Conservation (phyloP, 1,140 invertebrate species). For the Trichoplusia ni region DNA sequence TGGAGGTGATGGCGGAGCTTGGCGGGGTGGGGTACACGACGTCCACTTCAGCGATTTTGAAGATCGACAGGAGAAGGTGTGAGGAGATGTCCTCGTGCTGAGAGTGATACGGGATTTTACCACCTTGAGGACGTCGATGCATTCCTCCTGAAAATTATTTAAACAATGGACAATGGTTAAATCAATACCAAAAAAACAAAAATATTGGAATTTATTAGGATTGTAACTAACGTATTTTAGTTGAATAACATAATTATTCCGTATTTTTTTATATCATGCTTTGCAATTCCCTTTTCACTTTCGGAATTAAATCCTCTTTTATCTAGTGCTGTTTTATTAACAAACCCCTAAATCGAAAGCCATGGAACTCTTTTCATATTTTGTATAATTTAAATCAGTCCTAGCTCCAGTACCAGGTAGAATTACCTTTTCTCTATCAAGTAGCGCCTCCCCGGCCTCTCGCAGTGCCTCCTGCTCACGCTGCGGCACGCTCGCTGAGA, state of each 20-base stretch:
- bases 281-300: too few species aligned
- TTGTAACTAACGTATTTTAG: too few species aligned
- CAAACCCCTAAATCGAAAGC: too few species aligned
- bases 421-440: conserved; percentile 89
- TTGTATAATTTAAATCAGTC: too few species aligned
- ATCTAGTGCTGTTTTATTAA: too few species aligned
- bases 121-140: conserved; percentile 89
- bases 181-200: too few species aligned
- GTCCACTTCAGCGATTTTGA: conserved; percentile 95
- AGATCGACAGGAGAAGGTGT: conserved; percentile 92
- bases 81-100: conserved; percentile 92
- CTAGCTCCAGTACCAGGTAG: too few species aligned
- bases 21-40: conserved; percentile 83
- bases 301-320: too few species aligned
- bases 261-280: too few species aligned
- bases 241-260: too few species aligned
- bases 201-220: too few species aligned
- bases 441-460: conserved; percentile 81
- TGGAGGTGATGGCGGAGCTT: conserved; percentile 56
- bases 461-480: conserved; percentile 81
- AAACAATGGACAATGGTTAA: not conserved
- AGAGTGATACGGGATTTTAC: conserved; percentile 91
- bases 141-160: conserved; percentile 88
- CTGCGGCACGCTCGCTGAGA: conserved; percentile 89
- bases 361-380: too few species aligned